Evolutionary conservation across 2,888 invertebrate species (phyloP).

Genomic region (Formica aserva): DNA sequence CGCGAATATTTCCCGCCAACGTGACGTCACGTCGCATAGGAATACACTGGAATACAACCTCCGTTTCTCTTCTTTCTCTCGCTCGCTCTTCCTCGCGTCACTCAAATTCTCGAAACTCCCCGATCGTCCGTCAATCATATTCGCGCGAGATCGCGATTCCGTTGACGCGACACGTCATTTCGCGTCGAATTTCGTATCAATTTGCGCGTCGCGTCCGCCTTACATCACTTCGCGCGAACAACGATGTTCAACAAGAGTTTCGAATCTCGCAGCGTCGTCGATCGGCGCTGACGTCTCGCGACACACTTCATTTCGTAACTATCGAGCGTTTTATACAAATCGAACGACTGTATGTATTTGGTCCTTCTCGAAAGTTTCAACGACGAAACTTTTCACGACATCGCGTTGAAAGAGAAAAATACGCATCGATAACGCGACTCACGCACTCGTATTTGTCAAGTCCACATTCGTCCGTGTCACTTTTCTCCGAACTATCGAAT

Average conservation of each 20-base stretch:
- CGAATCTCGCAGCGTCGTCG: background rate
- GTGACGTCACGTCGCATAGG: background rate
- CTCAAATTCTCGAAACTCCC: background rate
- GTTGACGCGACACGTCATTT: background rate
- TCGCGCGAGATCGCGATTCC: background rate
- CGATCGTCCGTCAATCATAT: background rate
- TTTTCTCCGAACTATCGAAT: background rate
- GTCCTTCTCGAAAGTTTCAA: background rate
- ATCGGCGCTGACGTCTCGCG: background rate
- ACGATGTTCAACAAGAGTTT: background rate
- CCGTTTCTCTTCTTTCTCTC: background rate
- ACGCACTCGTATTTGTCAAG: background rate
- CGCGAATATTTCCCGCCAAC: background rate
- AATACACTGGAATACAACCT: background rate
- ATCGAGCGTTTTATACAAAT: background rate
- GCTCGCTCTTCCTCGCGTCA: background rate
- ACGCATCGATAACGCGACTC: background rate
- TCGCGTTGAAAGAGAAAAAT: background rate
- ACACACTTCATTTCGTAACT: background rate
- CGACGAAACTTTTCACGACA: background rate
- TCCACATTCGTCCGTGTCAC: slow-evolving; percentile 1
- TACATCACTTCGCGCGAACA: background rate
- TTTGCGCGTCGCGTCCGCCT: background rate
- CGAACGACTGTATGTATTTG: background rate
- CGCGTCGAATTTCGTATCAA: background rate